A percentile compares a stretch with the other conserved stretches of the same genome.
These are phyloP conservation scores for Oryzias curvinotus DNA, from an alignment of 2,113 vertebrate genomes.

Conservation along the genomic window DNA sequence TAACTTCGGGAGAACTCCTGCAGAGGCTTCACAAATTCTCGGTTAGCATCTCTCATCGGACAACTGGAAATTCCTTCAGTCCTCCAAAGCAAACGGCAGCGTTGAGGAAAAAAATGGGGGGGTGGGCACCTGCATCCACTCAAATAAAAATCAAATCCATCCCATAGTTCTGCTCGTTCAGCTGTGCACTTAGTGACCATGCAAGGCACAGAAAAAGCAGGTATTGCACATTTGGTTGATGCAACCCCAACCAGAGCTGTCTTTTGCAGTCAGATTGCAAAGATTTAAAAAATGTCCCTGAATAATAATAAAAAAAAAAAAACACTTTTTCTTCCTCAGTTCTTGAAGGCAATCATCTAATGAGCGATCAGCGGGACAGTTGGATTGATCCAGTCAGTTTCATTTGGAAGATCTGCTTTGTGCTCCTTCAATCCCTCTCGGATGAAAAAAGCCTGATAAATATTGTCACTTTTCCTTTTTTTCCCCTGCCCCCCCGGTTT, in stretches of 20 bases:
- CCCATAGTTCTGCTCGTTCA: conserved; percentile 8
- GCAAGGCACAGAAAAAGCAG: conserved; percentile 62
- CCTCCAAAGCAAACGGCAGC: conserved; percentile 19
- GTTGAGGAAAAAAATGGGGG: not conserved
- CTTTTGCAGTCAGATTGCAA: conserved; percentile 50
- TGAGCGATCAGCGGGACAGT: conserved; percentile 49
- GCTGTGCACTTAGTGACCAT: conserved; percentile 48
- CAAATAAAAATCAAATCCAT: conserved; percentile 13
- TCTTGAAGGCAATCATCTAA: conserved; percentile 31
- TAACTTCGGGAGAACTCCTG: conserved; percentile 19
- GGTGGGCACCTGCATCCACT: not conserved
- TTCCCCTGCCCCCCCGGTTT: not conserved
- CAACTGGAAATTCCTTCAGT: too few relatives aligned
- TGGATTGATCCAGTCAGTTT: conserved; percentile 68
- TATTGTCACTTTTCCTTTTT: conserved; percentile 21
- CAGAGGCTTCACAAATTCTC: too few relatives aligned
- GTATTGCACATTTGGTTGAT: conserved; percentile 63
- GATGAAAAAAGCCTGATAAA: conserved; percentile 28
- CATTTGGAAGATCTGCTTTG: conserved; percentile 42
- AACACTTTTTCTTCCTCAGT: conserved; percentile 15
- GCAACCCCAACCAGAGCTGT: conserved; percentile 44
- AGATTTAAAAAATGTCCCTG: conserved; percentile 33
- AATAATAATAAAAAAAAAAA: conserved; percentile 7
- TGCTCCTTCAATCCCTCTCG: conserved; percentile 39
- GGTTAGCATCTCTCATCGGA: too few relatives aligned